Evolutionary conservation across 2,113 vertebrate genomes (phyloP).

Genomic region (Ardeotis arabs): DNA sequence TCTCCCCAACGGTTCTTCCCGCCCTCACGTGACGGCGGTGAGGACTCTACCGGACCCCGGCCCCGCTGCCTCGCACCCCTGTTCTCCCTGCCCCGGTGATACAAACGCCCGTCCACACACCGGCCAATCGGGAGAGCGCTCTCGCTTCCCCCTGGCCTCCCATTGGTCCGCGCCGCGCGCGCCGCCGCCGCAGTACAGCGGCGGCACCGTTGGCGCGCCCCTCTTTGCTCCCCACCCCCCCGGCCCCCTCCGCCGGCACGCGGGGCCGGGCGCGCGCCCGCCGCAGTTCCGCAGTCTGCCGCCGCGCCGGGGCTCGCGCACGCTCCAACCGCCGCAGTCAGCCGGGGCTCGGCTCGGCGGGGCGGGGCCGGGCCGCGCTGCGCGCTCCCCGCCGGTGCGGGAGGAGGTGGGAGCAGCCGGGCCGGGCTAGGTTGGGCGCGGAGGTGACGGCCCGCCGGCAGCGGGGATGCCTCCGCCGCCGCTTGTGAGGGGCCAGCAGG

Average conservation of each 20-base stretch:
- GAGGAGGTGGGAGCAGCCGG: neutral
- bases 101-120: neutral
- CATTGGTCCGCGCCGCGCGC: neutral
- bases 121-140: neutral
- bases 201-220: neutral
- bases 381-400: neutral
- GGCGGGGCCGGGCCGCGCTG: neutral
- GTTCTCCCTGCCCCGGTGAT: no score
- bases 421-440: neutral
- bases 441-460: neutral
- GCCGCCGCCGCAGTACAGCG: neutral
- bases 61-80: neutral
- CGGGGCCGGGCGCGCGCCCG: neutral
- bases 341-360: neutral
- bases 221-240: no score
- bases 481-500: neutral
- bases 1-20: neutral
- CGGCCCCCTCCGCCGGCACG: neutral
- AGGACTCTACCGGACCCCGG: accelerated
- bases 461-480: neutral
- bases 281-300: conserved; percentile 3
- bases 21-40: no score
- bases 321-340: neutral
- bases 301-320: neutral
- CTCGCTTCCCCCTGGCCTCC: neutral